Percentiles rank a stretch among this genome's conserved stretches.
Conservation (phyloP, 64 coral and sea anemone genomes). For the Stichodactyla mertensii region DNA sequence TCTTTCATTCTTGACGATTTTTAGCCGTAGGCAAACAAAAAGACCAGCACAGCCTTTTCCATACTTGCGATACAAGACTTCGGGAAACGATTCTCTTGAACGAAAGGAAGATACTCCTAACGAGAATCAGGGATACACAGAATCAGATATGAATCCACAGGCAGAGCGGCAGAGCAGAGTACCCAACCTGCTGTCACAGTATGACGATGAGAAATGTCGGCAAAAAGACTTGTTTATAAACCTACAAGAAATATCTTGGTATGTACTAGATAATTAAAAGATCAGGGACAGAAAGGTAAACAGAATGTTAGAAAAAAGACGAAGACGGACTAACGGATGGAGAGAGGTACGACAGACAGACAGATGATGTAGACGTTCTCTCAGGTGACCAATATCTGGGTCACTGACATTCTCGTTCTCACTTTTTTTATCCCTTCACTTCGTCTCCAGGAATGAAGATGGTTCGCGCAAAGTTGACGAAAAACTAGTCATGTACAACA, state of each 20-base stretch:
- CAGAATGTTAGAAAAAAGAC: too few species aligned
- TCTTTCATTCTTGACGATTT: background rate
- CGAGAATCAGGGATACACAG: background rate
- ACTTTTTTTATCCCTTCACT: background rate
- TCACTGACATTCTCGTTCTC: background rate
- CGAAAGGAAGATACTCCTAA: background rate
- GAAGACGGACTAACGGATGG: too few species aligned
- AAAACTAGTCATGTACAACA: conserved; percentile 74
- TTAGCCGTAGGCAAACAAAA: background rate
- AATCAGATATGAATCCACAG: background rate
- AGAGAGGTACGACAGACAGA: too few species aligned
- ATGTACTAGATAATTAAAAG: background rate
- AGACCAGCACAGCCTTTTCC: conserved; percentile 1
- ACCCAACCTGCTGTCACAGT: conserved; percentile 15
- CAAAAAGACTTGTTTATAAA: conserved; percentile 11
- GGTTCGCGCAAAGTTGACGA: conserved; percentile 55
- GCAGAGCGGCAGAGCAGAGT: background rate
- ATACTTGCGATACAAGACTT: background rate
- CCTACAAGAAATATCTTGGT: conserved; percentile 26
- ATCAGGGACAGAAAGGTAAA: too few species aligned
- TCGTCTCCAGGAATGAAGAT: conserved; percentile 36
- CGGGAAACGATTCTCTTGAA: background rate
- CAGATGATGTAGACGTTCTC: too few species aligned
- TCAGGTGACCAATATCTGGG: too few species aligned
- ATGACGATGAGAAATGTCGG: background rate